Conservation (phyloP, 2,888 invertebrate species). For the Oxystoma pomonae region DNA sequence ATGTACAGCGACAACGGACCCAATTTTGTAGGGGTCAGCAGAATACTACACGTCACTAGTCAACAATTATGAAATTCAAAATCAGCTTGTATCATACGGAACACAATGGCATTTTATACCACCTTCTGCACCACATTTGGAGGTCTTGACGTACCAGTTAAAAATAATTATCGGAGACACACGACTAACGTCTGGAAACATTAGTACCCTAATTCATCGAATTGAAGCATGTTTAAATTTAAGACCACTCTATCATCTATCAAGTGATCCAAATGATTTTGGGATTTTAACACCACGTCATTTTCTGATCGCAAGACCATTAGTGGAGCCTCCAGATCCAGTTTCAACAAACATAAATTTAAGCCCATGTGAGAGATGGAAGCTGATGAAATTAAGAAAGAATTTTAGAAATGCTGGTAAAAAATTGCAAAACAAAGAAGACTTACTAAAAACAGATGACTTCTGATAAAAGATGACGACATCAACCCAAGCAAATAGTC, state of each 20-base stretch:
- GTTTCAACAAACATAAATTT: not conserved
- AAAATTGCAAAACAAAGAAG: not conserved
- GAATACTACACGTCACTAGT: not conserved
- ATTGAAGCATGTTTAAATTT: not conserved
- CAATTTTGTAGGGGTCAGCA: slow-evolving; percentile 3
- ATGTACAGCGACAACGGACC: slow-evolving; percentile 3
- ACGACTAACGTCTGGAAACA: not conserved
- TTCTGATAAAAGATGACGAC: not conserved
- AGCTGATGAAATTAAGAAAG: not conserved
- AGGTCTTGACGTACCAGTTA: not conserved
- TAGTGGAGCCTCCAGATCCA: not conserved
- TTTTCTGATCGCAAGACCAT: too few species aligned
- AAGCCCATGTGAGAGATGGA: not conserved
- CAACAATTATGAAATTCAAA: not conserved
- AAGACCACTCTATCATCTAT: not conserved
- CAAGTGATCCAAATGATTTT: not conserved
- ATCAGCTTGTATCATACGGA: too few species aligned
- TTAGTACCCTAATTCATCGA: not conserved
- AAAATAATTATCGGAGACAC: not conserved
- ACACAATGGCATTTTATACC: too few species aligned
- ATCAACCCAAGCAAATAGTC: too few species aligned
- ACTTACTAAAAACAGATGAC: not conserved
- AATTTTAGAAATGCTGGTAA: not conserved
- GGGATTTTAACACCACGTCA: not conserved
- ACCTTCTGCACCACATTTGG: not conserved